Conservation (phyloP, 2,113 vertebrate species). For the Calyptomena viridis region DNA sequence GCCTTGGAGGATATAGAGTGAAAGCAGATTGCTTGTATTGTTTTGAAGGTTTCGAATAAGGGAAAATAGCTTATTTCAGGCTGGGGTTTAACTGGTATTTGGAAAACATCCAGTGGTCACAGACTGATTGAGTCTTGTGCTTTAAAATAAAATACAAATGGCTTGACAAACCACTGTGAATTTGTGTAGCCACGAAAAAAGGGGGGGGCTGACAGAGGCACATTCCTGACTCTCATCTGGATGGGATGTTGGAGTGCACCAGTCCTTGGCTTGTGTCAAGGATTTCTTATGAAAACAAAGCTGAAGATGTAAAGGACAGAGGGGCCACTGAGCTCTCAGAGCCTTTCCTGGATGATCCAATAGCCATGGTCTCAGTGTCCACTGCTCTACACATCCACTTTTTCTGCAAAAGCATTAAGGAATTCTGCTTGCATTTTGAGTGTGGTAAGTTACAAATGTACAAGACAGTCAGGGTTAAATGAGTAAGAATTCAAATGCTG, state of each 20-base stretch:
- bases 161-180: not conserved
- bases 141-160: constrained; percentile 37
- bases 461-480: not conserved
- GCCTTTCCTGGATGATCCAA: not conserved
- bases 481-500: not conserved
- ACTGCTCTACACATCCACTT: not conserved
- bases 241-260: not conserved
- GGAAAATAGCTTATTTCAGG: not conserved
- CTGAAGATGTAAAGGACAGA: not conserved
- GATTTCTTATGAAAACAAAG: not conserved
- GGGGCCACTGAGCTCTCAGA: not conserved
- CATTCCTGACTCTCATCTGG: not conserved
- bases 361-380: not conserved
- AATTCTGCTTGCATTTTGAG: not conserved
- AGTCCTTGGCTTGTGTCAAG: not conserved
- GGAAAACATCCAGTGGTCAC: constrained; percentile 13
- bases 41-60: constrained; percentile 1
- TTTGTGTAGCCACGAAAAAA: not conserved
- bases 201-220: not conserved
- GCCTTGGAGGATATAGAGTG: not conserved
- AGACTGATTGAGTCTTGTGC: not conserved
- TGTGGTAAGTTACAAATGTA: not conserved
- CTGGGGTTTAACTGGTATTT: constrained; percentile 45
- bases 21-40: constrained; percentile 19
- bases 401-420: not conserved